These are phyloP conservation scores for Reinhardtius hippoglossoides DNA, from an alignment of 2,113 vertebrate genomes.

Conservation along the genomic window DNA sequence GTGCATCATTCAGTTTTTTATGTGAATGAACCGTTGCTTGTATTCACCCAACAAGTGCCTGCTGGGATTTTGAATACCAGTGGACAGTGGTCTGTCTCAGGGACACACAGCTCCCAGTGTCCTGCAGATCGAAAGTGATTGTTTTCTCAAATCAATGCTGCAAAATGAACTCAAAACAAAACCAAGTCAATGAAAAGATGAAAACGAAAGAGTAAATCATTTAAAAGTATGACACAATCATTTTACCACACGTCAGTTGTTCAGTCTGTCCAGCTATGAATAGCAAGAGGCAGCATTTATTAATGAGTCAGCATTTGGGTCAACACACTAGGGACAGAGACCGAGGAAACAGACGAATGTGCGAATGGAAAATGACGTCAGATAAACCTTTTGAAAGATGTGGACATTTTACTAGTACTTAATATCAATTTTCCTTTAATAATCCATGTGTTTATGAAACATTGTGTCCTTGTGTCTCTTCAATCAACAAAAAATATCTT, in stretches of 20 bases:
- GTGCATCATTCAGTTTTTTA: not conserved
- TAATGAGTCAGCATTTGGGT: slow-evolving; percentile 8
- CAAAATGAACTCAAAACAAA: not conserved
- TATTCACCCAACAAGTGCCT: slow-evolving; percentile 31
- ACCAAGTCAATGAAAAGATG: not conserved
- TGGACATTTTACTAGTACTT: no score
- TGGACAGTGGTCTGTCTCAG: slow-evolving; percentile 7
- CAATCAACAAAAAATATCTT: no score
- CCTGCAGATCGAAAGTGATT: no score
- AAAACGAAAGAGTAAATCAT: not conserved
- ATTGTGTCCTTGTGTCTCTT: no score
- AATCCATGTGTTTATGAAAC: no score
- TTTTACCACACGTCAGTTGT: not conserved
- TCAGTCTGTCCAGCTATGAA: slow-evolving; percentile 3
- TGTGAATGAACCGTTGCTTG: not conserved
- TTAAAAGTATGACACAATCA: not conserved
- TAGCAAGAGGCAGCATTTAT: slow-evolving; percentile 13
- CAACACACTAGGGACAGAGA: not conserved
- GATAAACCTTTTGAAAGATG: no score
- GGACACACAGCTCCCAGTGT: no score
- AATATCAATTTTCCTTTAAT: no score
- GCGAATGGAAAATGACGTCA: not conserved
- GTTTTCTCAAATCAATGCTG: not conserved
- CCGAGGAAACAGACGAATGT: not conserved
- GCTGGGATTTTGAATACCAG: slow-evolving; percentile 9